phyloP scores from a whole-genome alignment of 1,140 invertebrate genomes.

The Ooceraea biroi region DNA sequence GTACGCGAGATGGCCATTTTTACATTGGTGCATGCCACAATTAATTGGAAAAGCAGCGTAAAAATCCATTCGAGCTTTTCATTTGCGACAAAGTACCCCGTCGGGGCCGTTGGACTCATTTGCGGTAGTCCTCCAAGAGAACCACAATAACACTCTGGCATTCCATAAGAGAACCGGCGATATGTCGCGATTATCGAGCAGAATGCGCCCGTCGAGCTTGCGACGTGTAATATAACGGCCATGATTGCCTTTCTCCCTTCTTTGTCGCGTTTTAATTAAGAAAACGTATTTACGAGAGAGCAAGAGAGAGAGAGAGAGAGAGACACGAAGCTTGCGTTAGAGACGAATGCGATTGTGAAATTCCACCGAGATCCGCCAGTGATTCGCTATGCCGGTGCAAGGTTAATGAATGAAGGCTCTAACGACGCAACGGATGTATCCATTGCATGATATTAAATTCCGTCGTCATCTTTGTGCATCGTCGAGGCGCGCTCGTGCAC shows the following conservation, averaged over 20 bases:
- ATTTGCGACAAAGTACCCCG: conserved; percentile 37
- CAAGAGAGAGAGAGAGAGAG: not conserved
- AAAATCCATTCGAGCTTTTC: conserved; percentile 61
- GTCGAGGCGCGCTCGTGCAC: not conserved
- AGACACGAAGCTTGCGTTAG: conserved; percentile 1
- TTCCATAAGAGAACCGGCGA: conserved; percentile 19
- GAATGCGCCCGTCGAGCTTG: conserved; percentile 46
- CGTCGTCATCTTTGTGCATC: conserved; percentile 41
- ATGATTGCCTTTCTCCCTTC: conserved; percentile 66
- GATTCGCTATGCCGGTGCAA: conserved; percentile 46
- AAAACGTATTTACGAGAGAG: conserved; percentile 36
- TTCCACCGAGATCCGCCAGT: conserved; percentile 22
- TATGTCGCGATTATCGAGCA: conserved; percentile 50
- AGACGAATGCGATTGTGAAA: conserved; percentile 50
- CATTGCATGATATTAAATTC: conserved; percentile 59
- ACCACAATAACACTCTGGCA: not conserved
- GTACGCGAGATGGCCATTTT: conserved; percentile 34
- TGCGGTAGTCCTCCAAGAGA: conserved; percentile 31
- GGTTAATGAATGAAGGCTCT: conserved; percentile 53
- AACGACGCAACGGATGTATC: conserved; percentile 51
- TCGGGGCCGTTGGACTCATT: conserved; percentile 39
- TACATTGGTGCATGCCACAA: conserved; percentile 44
- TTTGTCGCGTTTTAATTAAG: conserved; percentile 56
- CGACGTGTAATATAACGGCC: conserved; percentile 51
- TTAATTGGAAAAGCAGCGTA: conserved; percentile 62